Percentiles rank a stretch among this genome's conserved stretches.
Conservation (phyloP, 2,888 invertebrate species). For the Eupithecia subumbrata region DNA sequence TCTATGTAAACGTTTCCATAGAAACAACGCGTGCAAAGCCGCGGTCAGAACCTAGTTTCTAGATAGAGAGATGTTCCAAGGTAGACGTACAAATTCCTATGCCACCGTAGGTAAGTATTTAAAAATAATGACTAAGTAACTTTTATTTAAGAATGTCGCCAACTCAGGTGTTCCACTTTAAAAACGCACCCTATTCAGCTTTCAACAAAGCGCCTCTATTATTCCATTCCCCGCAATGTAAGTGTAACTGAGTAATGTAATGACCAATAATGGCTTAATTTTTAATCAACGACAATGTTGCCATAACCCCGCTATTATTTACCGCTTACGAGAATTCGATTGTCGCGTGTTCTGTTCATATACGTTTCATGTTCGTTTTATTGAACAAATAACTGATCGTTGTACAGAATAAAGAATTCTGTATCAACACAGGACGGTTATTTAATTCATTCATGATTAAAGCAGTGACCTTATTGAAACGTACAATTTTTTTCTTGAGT, state of each 20-base stretch:
- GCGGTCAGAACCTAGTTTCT: too few species aligned
- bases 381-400: slow-evolving; percentile 13
- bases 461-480: neutral
- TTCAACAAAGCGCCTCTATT: neutral
- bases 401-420: too few species aligned
- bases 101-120: neutral
- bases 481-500: neutral
- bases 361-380: slow-evolving; percentile 20
- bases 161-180: neutral
- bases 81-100: too few species aligned
- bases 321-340: slow-evolving; percentile 41
- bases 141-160: neutral
- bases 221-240: neutral
- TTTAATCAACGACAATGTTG: slow-evolving; percentile 55
- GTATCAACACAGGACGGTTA: neutral
- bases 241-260: slow-evolving; percentile 44
- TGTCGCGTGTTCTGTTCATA: slow-evolving; percentile 24
- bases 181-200: neutral
- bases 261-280: slow-evolving; percentile 64
- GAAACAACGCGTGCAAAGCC: too few species aligned
- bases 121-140: neutral
- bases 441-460: neutral
- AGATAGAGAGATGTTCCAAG: too few species aligned
- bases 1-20: too few species aligned
- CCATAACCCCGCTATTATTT: slow-evolving; percentile 56